phyloP scores from a whole-genome alignment of 2,113 vertebrate species.

The Psittacara wagleri region DNA sequence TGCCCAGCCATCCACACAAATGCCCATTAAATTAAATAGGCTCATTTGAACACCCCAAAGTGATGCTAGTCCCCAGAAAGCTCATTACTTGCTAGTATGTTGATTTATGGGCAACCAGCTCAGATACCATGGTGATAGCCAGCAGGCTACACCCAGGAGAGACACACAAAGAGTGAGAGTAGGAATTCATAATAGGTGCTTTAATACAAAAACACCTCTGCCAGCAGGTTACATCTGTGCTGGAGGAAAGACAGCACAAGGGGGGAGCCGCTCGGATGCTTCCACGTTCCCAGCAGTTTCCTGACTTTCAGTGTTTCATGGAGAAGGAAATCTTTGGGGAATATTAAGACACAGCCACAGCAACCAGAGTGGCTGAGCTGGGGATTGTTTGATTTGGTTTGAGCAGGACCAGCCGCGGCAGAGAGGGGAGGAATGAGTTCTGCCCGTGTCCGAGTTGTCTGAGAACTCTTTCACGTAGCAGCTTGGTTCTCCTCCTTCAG shows the following conservation, averaged over 20 bases:
- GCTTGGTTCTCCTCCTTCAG: not conserved
- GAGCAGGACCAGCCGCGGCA: not conserved
- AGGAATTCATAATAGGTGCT: constrained; percentile 40
- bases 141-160: not conserved
- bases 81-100: not conserved
- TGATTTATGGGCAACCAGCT: constrained; percentile 33
- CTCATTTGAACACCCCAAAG: not conserved
- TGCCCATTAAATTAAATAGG: not conserved
- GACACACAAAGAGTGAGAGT: not conserved
- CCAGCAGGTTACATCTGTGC: not conserved
- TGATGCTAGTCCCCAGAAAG: constrained; percentile 1
- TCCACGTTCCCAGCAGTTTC: not conserved
- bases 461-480: not conserved
- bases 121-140: constrained; percentile 28
- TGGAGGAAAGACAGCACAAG: not conserved
- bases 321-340: not conserved
- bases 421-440: not conserved
- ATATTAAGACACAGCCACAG: not conserved
- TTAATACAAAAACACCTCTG: constrained; percentile 25
- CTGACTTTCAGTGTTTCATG: not conserved
- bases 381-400: not conserved
- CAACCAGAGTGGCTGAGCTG: not conserved
- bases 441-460: not conserved
- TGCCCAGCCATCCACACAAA: not conserved
- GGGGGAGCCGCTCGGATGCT: not conserved